Evolutionary conservation across 53 echinoderm and acorn worm species (phyloP), one percentile per base, ranked within the genome.

Genomic region (Paracentrotus lividus): DNA sequence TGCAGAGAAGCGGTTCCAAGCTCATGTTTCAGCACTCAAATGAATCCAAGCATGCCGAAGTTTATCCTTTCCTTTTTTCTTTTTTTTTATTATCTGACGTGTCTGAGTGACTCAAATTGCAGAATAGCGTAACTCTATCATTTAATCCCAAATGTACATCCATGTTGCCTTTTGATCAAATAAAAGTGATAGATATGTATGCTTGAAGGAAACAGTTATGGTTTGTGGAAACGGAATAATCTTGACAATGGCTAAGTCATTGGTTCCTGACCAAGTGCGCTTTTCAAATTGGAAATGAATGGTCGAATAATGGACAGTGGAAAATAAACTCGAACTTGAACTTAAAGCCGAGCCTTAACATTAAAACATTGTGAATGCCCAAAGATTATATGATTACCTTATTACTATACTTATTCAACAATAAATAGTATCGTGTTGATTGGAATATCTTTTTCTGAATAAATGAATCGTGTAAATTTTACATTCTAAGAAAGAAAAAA

Each of bases 261-360:
- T 42, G 8, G 77, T 77, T 77, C 77, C 44, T 67, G 67, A 67
- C 8, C 13, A 67, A 67, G 33, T n/a, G n/a, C 12, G 33, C 33
- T 67, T 67, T 67, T 77, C 1, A 77, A 77, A 77, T 77, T 77
- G 77, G 16, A 77, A 77, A 23, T 77, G 77, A 43, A 77, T 21
- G 77, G 77, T 42, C 21, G 42, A 13, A 32, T 31, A 12, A 61
- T 61, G 26, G 26, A n/a, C n/a, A n/a, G n/a, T n/a, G n/a, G n/a
- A n/a, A n/a, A n/a, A n/a, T n/a, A n/a, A n/a, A n/a, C n/a, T n/a
- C n/a, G n/a, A n/a, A n/a, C n/a, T n/a, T n/a, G n/a, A n/a, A n/a
- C n/a, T n/a, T n/a, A n/a, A n/a, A n/a, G n/a, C n/a, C n/a, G n/a
- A n/a, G n/a, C n/a, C n/a, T n/a, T n/a, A n/a, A n/a, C n/a, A n/a